A percentile compares a stretch with the other conserved stretches of the same genome.
Conservation (phyloP, 2,113 vertebrate genomes). For the Bufo gargarizans region DNA sequence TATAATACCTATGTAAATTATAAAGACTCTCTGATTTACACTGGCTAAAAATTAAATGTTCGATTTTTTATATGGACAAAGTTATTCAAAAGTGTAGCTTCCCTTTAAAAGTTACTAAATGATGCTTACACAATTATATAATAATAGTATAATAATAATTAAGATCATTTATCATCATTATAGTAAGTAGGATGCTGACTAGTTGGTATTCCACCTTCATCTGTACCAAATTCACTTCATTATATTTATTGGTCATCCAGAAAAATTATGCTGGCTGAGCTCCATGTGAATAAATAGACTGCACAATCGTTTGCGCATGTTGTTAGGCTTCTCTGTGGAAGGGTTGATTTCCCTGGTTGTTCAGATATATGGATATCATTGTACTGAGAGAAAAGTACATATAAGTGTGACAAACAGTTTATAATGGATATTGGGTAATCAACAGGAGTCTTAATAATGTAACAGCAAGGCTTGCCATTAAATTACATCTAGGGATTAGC, state of each 20-base stretch:
- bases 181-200: neutral
- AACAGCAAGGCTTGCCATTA: neutral
- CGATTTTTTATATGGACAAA: neutral
- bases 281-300: conserved; percentile 37
- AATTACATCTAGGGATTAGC: neutral
- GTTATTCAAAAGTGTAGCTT: neutral
- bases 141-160: neutral
- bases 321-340: neutral
- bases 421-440: neutral
- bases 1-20: no score
- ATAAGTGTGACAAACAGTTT: no score
- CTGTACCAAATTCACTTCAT: conserved; percentile 11
- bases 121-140: no score
- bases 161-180: neutral
- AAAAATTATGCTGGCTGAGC: conserved; percentile 28
- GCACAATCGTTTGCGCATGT: neutral
- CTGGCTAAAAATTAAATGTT: neutral
- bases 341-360: neutral
- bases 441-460: neutral
- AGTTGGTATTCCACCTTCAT: conserved; percentile 14
- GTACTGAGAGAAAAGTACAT: neutral
- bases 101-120: neutral
- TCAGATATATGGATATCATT: neutral
- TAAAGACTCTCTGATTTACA: no score
- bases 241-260: conserved; percentile 30